Percentiles rank a stretch among this genome's conserved stretches.
These are phyloP conservation scores for Drosophila kohkoa DNA, from an alignment of 1,140 invertebrate genomes.

Conservation along the genomic window DNA sequence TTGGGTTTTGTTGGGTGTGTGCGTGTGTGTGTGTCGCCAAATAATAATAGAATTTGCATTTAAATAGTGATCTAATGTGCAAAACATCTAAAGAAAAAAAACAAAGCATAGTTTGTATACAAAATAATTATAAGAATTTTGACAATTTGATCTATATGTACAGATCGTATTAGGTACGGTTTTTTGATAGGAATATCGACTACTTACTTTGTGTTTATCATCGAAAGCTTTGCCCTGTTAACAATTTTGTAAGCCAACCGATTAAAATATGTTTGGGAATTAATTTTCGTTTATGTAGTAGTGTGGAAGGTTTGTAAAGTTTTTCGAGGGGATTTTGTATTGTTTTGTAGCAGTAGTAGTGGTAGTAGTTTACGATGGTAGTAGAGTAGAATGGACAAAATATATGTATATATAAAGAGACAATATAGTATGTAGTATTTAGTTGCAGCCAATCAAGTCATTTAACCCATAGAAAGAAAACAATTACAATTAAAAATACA, in stretches of 20 bases:
- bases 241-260: slow-evolving; percentile 50
- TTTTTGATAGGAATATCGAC: slow-evolving; percentile 54
- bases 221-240: slow-evolving; percentile 84
- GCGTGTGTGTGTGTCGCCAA: slow-evolving; percentile 36
- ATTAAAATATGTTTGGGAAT: slow-evolving; percentile 56
- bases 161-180: slow-evolving; percentile 43
- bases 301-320: not conserved
- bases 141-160: slow-evolving; percentile 35
- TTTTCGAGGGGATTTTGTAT: slow-evolving; percentile 20
- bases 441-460: slow-evolving; percentile 68
- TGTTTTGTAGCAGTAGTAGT: slow-evolving; percentile 57
- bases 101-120: slow-evolving; percentile 56
- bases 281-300: slow-evolving; percentile 34
- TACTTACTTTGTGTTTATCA: slow-evolving; percentile 84
- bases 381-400: slow-evolving; percentile 69
- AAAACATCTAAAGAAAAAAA: slow-evolving; percentile 35
- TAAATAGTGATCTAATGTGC: slow-evolving; percentile 32
- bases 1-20: not conserved
- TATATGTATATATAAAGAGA: slow-evolving; percentile 36
- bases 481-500: slow-evolving; percentile 35
- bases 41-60: slow-evolving; percentile 31
- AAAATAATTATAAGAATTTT: slow-evolving; percentile 57
- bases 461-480: slow-evolving; percentile 56
- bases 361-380: slow-evolving; percentile 54
- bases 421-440: slow-evolving; percentile 28